Conservation (phyloP, 2,797 vertebrate species). For the Crax fasciolata region DNA sequence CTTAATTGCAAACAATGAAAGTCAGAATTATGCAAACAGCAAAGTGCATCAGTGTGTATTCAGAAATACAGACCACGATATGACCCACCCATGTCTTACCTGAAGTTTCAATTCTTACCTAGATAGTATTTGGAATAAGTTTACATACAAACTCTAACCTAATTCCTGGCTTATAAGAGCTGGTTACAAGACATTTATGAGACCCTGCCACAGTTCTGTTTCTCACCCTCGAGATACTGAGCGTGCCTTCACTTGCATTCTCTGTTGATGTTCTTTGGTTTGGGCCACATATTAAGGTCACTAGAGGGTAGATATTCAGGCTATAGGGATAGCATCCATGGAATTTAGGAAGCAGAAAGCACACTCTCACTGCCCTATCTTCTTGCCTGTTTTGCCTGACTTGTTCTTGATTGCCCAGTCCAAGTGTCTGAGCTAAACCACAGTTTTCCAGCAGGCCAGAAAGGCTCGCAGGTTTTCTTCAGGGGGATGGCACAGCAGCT, state of each 20-base stretch:
- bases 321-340: background rate
- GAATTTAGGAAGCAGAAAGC: background rate
- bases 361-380: too few relatives aligned
- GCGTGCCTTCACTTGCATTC: background rate
- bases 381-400: background rate
- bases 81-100: background rate
- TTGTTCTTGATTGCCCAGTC: background rate
- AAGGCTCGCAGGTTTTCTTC: background rate
- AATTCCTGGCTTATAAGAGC: background rate
- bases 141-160: background rate
- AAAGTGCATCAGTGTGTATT: background rate
- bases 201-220: background rate
- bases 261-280: background rate
- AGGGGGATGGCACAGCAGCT: background rate
- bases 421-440: background rate
- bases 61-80: background rate
- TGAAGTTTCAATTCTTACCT: background rate
- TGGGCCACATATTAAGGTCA: background rate
- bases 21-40: background rate
- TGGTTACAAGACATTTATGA: background rate
- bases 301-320: background rate
- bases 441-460: background rate
- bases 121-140: background rate
- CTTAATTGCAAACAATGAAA: background rate
- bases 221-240: background rate